Percentiles rank a stretch among this genome's conserved stretches.
phyloP scores from a whole-genome alignment of 2,797 vertebrate species.

The Gymnodraco acuticeps region DNA sequence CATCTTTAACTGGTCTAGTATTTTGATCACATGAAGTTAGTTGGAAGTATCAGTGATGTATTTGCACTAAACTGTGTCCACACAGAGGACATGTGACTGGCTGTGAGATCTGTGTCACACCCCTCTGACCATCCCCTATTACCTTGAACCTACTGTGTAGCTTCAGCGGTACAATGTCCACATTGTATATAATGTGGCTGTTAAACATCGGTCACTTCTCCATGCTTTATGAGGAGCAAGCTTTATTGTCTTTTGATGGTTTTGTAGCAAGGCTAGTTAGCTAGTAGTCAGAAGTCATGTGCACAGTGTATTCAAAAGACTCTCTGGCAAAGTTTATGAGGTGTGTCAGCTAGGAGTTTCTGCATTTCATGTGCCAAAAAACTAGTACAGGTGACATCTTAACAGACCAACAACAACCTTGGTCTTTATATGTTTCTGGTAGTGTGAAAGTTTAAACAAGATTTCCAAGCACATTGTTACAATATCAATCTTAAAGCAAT shows the following conservation, averaged over 20 bases:
- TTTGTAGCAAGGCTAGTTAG: not conserved
- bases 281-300: not conserved
- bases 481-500: not conserved
- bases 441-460: not conserved
- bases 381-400: not conserved
- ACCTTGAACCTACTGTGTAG: not conserved
- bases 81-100: slow-evolving; percentile 46
- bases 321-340: not conserved
- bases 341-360: not conserved
- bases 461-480: not conserved
- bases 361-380: not conserved
- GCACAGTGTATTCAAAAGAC: not conserved
- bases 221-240: not conserved
- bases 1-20: not conserved
- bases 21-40: not conserved
- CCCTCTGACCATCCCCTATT: not conserved
- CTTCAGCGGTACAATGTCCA: not conserved
- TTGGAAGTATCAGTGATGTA: not conserved
- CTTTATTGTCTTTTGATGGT: slow-evolving; percentile 5
- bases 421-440: not conserved
- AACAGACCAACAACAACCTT: slow-evolving; percentile 1
- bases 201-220: slow-evolving; percentile 24
- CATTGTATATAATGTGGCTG: not conserved
- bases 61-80: slow-evolving; percentile 30
- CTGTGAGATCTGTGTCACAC: slow-evolving; percentile 43